Evolutionary conservation across 1,140 invertebrate species (phyloP).

Genomic region (Zaprionus inermis): DNA sequence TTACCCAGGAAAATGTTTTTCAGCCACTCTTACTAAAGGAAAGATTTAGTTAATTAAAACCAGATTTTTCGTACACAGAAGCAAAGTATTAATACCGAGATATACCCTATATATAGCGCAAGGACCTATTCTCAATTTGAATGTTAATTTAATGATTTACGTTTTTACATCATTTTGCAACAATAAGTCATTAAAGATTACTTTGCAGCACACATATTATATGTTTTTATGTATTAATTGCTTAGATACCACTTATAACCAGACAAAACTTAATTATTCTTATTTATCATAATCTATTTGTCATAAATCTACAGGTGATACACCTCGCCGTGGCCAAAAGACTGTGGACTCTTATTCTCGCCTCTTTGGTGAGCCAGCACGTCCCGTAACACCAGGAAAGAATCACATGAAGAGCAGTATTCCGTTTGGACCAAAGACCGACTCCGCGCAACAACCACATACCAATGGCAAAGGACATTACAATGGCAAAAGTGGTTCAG

Average conservation of each 20-base stretch:
- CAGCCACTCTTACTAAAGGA: background rate
- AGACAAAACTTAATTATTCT: background rate
- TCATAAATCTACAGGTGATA: constrained; percentile 71
- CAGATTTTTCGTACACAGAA: background rate
- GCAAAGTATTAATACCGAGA: background rate
- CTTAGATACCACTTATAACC: background rate
- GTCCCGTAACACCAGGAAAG: constrained; percentile 77
- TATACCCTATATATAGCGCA: background rate
- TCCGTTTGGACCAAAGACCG: constrained; percentile 77
- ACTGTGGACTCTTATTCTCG: constrained; percentile 78
- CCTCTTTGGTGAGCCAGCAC: constrained; percentile 79
- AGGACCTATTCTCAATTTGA: no score
- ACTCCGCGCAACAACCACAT: constrained; percentile 64
- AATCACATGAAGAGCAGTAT: constrained; percentile 84
- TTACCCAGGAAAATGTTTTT: background rate
- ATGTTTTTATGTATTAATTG: background rate
- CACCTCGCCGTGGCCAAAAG: constrained; percentile 78
- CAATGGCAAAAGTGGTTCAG: constrained; percentile 79
- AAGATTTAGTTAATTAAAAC: background rate
- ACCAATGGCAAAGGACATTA: constrained; percentile 74
- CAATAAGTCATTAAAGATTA: background rate
- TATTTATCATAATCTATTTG: background rate
- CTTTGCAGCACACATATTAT: constrained; percentile 17
- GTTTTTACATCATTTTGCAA: background rate
- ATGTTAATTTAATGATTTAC: background rate